phyloP scores from a whole-genome alignment of 2,888 invertebrate species.

The Lagria hirta region DNA sequence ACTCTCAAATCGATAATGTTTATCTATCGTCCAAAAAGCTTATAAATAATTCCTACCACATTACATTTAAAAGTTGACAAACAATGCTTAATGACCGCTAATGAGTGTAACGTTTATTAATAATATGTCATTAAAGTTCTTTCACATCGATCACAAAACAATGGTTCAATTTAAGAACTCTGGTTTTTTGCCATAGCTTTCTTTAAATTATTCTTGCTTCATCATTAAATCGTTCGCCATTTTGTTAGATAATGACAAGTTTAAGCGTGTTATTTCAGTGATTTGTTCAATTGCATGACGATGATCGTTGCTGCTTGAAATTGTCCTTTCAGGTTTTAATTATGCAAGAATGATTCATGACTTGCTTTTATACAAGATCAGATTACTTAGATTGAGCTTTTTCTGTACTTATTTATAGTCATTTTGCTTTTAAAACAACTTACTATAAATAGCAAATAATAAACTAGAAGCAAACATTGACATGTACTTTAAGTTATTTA shows the following conservation, averaged over 20 bases:
- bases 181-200: slow-evolving; percentile 11
- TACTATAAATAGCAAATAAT: no score
- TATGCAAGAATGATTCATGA: no score
- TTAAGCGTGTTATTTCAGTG: slow-evolving; percentile 15
- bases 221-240: slow-evolving; percentile 4
- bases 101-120: slow-evolving; percentile 32
- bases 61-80: slow-evolving; percentile 31
- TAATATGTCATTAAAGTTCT: slow-evolving; percentile 22
- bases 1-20: no score
- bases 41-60: slow-evolving; percentile 24
- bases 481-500: no score
- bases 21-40: no score
- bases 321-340: no score
- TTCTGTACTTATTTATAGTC: no score
- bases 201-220: slow-evolving; percentile 7
- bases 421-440: no score
- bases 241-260: slow-evolving; percentile 14
- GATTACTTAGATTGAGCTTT: no score
- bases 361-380: no score
- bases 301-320: no score
- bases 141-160: slow-evolving; percentile 12
- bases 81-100: slow-evolving; percentile 34
- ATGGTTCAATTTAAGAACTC: slow-evolving; percentile 8
- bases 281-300: slow-evolving; percentile 20
- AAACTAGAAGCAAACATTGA: no score